Base-by-base conservation (phyloP, 2,888 invertebrate genomes). In the Ectemnius lituratus region DNA sequence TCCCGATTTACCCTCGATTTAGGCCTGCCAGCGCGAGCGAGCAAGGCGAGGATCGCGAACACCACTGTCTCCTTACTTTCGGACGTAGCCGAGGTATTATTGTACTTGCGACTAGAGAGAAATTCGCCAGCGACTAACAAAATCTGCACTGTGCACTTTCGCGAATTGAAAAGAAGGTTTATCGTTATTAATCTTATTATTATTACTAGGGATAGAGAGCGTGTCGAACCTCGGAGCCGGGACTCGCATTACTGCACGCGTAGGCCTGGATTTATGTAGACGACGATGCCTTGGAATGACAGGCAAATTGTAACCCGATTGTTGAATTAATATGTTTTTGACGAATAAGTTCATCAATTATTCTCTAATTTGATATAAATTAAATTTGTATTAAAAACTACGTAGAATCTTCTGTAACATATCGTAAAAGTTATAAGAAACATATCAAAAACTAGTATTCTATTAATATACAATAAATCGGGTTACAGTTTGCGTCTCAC, bases 101-200 rank as follows among this genome's bases (percentile, higher is more conserved):
- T 37, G 37, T 37, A 37, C 37, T 37, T 37, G 37, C 37, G 68
- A 69, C 49, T 67, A 71, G 61, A 58, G 46, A 45, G 46, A 62
- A 66, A 69, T 49, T 57, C 70, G 63, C 13, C n/a, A 73, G 57
- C 16, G 46, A 61, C 20, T 49, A 49, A 59, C 49, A 67, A 84
- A 87, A 88, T 89, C 90, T 90, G 90, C 90, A 90, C 86, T 86
- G 85, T 90, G 90, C 90, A 90, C 90, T 89, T 88, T 85, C 87
- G 90, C 87, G 90, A 90, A 90, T 90, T 90, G 90, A 90, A 11
- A 23, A 23, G 23, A 47, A 86, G 85, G 75, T 81, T 79, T 83
- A 74, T 75, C 62, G 72, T 77, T 37, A 37, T 37, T 37, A 37
- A 37, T 37, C 37, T 37, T 37, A 37, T 37, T 37, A 37, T 28